Evolutionary conservation across 2,113 vertebrate species (phyloP), one percentile per base, ranked within the genome.

Genomic region (Lagopus leucura): DNA sequence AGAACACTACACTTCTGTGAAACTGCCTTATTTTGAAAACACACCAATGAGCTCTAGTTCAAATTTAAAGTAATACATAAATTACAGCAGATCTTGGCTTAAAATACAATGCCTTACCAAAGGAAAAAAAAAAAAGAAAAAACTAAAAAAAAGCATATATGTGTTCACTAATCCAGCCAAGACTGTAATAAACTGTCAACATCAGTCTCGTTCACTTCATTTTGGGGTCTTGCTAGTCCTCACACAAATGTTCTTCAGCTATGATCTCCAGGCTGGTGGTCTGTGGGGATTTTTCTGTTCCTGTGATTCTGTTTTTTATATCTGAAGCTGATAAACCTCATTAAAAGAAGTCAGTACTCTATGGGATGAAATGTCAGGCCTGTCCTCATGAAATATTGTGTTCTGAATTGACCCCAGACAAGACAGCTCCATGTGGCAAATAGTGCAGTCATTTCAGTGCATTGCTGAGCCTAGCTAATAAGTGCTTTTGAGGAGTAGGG

Each of bases 261-360:
- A 28, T 79, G 63, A 90, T 79, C 40, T 92, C 63, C 66, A 92
- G 70, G 43, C 70, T 61, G 88, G 82, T 93, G 94, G 90, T 94
- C 90, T 87, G 2, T 88, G 64, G 80, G 94, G 94, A 88, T 32
- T 88, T 88, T 91, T 89, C 82, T 86, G 48, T 88, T 92, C 54
- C 86, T 75, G 73, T 83, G 70, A 86, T 78, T 92, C 69, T 94
- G 78, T 11, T 97, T 95, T 93, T 95, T 54, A 90, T 91, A 88
- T 86, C 52, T 86, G 94, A 89, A 92, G 83, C 61, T 94, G 95
- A 94, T 96, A 93, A 95, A 94, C 54, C 38, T 93, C 77, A 84
- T 92, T 97, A 93, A 92, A 95, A 95, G 77, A 79, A 95, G 63
- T 72, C 63, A 88, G 55, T 75, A 61, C 36, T 45, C 63, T 76